These are phyloP conservation scores for Zosterops borbonicus DNA, from an alignment of 2,113 vertebrate genomes.

Conservation along the genomic window DNA sequence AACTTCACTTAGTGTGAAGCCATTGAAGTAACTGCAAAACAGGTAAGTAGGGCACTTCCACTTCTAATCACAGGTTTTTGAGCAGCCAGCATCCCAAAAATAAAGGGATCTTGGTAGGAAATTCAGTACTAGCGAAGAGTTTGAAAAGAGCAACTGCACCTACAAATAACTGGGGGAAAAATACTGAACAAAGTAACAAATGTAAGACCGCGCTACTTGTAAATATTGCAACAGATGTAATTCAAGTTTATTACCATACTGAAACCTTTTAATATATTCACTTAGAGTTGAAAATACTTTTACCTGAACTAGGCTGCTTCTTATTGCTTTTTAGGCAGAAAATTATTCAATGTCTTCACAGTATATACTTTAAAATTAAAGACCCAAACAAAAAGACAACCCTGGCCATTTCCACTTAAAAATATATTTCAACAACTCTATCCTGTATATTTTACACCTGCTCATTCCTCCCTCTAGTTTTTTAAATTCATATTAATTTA, in stretches of 20 bases:
- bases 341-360: background rate
- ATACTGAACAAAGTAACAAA: background rate
- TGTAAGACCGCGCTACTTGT: background rate
- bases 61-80: background rate
- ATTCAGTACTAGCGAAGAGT: background rate
- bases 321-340: background rate
- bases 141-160: background rate
- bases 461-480: background rate
- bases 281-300: background rate
- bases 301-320: background rate
- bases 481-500: background rate
- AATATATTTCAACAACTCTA: background rate
- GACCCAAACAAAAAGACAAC: background rate
- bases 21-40: background rate
- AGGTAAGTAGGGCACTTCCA: background rate
- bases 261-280: background rate
- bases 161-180: background rate
- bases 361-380: background rate
- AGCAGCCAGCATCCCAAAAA: background rate
- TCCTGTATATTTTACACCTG: background rate
- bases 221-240: background rate
- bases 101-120: background rate
- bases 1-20: background rate
- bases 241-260: background rate
- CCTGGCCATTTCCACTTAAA: accelerated